Percentiles rank a stretch among this genome's conserved stretches.
Conservation (phyloP, 2,113 vertebrate genomes). For the Morone saxatilis region DNA sequence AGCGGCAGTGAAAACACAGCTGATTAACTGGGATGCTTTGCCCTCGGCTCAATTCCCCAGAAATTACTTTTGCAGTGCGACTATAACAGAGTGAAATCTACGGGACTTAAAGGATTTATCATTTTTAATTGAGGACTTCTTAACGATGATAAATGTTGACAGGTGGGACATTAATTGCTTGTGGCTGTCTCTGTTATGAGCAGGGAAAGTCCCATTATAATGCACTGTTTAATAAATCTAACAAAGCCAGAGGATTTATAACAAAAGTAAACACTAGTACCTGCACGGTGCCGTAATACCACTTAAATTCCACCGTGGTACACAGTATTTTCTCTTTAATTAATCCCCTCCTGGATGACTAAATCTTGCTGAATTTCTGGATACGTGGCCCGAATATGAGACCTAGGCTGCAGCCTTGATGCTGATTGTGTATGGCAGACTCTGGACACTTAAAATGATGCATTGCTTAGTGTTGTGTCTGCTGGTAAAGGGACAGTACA, state of each 20-base stretch:
- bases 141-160: conserved; percentile 54
- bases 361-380: conserved; percentile 10
- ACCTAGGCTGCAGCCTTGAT: conserved; percentile 34
- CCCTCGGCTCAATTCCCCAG: conserved; percentile 36
- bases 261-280: conserved; percentile 7
- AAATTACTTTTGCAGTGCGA: conserved; percentile 49
- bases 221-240: conserved; percentile 21
- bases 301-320: conserved; percentile 5
- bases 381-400: neutral
- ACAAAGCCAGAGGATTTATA: conserved; percentile 21
- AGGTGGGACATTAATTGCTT: conserved; percentile 32
- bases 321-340: conserved; percentile 17
- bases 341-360: neutral
- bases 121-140: conserved; percentile 54
- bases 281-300: neutral
- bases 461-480: conserved; percentile 30
- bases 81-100: conserved; percentile 36
- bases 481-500: conserved; percentile 3
- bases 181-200: conserved; percentile 48
- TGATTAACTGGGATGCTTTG: conserved; percentile 44
- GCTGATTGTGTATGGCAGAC: conserved; percentile 44
- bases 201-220: conserved; percentile 37
- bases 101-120: conserved; percentile 41
- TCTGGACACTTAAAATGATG: conserved; percentile 45
- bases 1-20: conserved; percentile 15